A percentile compares a stretch with the other conserved stretches of the same genome.
Conservation (phyloP, 2,888 invertebrate genomes). For the Drosophila bunnanda region DNA sequence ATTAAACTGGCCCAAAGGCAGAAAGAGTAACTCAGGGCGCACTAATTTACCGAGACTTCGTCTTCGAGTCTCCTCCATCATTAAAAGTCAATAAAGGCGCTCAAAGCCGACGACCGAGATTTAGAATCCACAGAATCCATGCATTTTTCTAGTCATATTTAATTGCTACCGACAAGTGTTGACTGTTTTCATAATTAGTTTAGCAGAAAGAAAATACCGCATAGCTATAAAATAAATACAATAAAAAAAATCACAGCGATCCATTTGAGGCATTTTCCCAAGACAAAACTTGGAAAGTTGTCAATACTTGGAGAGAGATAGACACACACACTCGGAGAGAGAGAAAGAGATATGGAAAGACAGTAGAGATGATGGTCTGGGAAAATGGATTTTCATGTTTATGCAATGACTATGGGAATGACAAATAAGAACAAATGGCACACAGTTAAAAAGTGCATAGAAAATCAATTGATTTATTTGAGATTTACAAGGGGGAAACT, state of each 20-base stretch:
- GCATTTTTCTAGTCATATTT: constrained; percentile 36
- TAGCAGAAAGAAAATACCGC: constrained; percentile 34
- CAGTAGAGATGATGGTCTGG: constrained; percentile 16
- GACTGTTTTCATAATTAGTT: constrained; percentile 74
- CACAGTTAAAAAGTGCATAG: neutral
- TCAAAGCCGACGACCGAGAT: constrained; percentile 18
- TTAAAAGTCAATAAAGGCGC: constrained; percentile 73
- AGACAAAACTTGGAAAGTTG: constrained; percentile 32
- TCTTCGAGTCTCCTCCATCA: constrained; percentile 48
- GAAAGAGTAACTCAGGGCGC: constrained; percentile 51
- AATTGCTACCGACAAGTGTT: constrained; percentile 36
- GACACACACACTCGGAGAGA: neutral
- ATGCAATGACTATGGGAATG: constrained; percentile 64
- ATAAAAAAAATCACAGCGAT: constrained; percentile 23
- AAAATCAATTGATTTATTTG: neutral
- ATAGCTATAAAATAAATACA: neutral
- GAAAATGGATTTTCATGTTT: constrained; percentile 60
- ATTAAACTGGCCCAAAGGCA: constrained; percentile 70
- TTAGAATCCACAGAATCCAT: constrained; percentile 36
- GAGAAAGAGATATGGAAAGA: constrained; percentile 16
- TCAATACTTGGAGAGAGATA: neutral
- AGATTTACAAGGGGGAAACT: neutral
- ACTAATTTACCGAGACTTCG: constrained; percentile 32
- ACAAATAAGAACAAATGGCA: constrained; percentile 46
- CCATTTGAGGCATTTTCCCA: constrained; percentile 76